A percentile compares a stretch with the other conserved stretches of the same genome.
These are phyloP conservation scores for Xenus cinereus DNA, from an alignment of 2,113 vertebrate genomes.

Conservation along the genomic window DNA sequence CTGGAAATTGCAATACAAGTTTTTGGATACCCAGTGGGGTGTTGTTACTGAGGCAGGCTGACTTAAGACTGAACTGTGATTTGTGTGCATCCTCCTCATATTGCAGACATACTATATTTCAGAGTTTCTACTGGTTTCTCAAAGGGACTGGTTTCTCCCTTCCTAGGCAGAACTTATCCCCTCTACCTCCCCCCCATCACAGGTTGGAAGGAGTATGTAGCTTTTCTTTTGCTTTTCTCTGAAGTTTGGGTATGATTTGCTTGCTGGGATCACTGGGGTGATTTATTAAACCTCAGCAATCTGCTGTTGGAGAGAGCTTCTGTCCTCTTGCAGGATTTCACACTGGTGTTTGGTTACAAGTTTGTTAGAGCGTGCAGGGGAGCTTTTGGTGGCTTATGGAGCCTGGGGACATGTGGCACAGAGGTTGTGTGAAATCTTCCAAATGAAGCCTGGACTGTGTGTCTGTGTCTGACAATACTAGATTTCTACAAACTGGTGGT, in stretches of 20 bases:
- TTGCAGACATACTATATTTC: neutral
- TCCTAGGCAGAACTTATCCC: neutral
- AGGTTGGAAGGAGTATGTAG: neutral
- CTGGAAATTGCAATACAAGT: neutral
- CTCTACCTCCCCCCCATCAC: neutral
- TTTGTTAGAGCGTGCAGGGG: neutral
- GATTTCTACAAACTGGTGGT: neutral
- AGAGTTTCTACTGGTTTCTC: too few relatives aligned
- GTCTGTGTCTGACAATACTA: neutral
- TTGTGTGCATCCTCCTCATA: neutral
- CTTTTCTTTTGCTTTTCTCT: neutral
- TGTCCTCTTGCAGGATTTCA: neutral
- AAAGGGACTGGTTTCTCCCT: neutral
- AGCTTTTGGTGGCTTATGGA: neutral
- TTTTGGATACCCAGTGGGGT: neutral
- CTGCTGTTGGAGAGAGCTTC: neutral
- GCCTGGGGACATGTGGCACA: neutral
- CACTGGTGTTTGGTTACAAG: neutral
- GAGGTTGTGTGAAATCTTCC: neutral
- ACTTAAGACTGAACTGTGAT: neutral
- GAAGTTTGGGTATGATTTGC: neutral
- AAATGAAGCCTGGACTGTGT: neutral
- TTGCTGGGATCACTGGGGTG: neutral
- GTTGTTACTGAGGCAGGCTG: neutral
- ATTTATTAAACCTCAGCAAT: neutral